Base-by-base conservation (phyloP, 2,797 vertebrate genomes). In the Helostoma temminkii region DNA sequence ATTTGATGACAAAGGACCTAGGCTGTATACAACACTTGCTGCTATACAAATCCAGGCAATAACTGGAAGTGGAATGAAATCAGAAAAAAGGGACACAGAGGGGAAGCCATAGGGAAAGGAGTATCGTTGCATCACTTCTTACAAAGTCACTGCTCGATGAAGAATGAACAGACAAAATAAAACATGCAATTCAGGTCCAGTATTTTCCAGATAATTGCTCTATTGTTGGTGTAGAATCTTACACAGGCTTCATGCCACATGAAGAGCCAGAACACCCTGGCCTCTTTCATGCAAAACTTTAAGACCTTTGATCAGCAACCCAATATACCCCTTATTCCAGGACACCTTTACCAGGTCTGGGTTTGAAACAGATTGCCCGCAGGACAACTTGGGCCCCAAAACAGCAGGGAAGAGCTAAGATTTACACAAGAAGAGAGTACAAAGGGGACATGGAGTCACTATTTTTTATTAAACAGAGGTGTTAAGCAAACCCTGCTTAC, bases 161-260 rank as follows among this genome's bases (percentile, higher is more conserved):
- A 88, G 83, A 83, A 80, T 65, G 75, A 88, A 87, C 79, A 75
- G 88, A 73, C 83, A 80, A 88, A 90, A 91, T 92, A 90, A 91
- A 93, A 90, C 80, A 89, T 76, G 57, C 82, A 89, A 89, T 91
- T 90, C 89, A 87, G 71, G 71, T 61, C 46, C 49, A 75, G 75
- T 78, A 86, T 87, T 85, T 89, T 80, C 62, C 69, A 78, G 81
- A 89, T 92, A 92, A 93, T 84, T 66, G 76, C 85, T 82, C 75
- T 39, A 78, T 81, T 63, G 70, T 63, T 34, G 7, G 11, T 12
- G 1, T 10, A 34, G 32, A 12, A 34, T 34, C 2, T 10, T 34
- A 34, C 32, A 34, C 9, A 34, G 11, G 11, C 3, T 10, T 11
- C 11, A 3, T 11, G 32, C 14, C 12, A 36, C 34, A 36, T 11